Conservation (phyloP, 2,888 invertebrate genomes). For the Pediacus dermestoides region DNA sequence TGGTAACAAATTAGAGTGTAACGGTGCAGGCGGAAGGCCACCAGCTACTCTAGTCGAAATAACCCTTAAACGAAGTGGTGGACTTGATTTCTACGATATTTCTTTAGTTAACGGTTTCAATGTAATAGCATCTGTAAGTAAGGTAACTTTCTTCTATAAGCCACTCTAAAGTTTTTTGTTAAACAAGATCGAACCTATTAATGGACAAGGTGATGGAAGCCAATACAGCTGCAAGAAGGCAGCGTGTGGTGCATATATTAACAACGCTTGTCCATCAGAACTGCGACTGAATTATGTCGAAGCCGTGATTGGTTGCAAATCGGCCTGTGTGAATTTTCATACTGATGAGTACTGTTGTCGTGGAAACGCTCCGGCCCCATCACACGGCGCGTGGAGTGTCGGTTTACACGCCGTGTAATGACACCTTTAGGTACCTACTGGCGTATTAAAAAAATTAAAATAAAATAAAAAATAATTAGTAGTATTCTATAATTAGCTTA, state of each 20-base stretch:
- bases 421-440: too few relatives aligned
- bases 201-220: too few relatives aligned
- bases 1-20: slow-evolving; percentile 46
- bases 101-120: slow-evolving; percentile 54
- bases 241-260: slow-evolving; percentile 42
- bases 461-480: too few relatives aligned
- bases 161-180: slow-evolving; percentile 7
- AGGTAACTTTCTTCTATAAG: neutral
- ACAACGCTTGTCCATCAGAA: slow-evolving; percentile 44
- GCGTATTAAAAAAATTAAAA: too few relatives aligned
- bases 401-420: too few relatives aligned
- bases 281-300: slow-evolving; percentile 33
- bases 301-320: slow-evolving; percentile 49
- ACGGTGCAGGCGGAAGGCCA: slow-evolving; percentile 49
- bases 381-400: too few relatives aligned
- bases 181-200: slow-evolving; percentile 37
- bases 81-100: slow-evolving; percentile 52
- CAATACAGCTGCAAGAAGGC: slow-evolving; percentile 44
- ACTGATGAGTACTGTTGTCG: slow-evolving; percentile 53
- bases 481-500: too few relatives aligned
- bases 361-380: too few relatives aligned
- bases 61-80: slow-evolving; percentile 43
- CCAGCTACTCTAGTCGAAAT: slow-evolving; percentile 50
- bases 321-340: slow-evolving; percentile 50
- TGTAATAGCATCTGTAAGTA: slow-evolving; percentile 38